Conservation (phyloP, 2,888 invertebrate species). For the Hedya salicella region DNA sequence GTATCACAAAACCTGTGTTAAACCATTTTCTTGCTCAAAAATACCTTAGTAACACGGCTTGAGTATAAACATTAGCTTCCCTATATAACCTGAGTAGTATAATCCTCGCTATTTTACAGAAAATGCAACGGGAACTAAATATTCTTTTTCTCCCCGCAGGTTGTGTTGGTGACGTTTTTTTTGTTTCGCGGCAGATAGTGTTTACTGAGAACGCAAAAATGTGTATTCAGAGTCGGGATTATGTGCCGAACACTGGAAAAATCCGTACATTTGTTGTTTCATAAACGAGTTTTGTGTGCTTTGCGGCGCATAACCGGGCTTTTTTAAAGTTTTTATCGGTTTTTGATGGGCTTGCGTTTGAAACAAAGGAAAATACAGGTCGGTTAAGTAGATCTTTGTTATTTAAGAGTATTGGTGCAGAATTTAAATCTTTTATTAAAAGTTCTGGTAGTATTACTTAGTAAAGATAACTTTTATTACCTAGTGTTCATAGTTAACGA, state of each 20-base stretch:
- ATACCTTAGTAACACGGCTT: neutral
- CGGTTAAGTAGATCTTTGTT: neutral
- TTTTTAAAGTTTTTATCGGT: neutral
- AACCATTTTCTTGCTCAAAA: neutral
- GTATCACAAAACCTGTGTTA: neutral
- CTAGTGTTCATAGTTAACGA: too few relatives aligned
- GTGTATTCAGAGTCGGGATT: constrained; percentile 1
- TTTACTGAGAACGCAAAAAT: constrained; percentile 3
- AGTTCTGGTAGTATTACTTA: too few relatives aligned
- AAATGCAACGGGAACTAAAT: constrained; percentile 2
- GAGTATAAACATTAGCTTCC: neutral
- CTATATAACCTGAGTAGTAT: neutral
- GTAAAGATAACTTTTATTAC: too few relatives aligned
- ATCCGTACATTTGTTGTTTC: constrained; percentile 19
- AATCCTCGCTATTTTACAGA: neutral
- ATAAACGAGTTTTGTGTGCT: neutral
- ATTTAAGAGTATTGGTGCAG: neutral
- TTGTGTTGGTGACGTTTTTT: constrained; percentile 3
- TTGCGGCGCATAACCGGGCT: neutral
- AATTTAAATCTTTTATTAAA: too few relatives aligned
- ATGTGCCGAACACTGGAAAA: neutral
- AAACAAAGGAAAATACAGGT: neutral
- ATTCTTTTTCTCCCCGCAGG: constrained; percentile 11
- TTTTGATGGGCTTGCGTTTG: neutral
- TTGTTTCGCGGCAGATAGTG: neutral